Evolutionary conservation across 1,140 invertebrate genomes (phyloP), one percentile per base, ranked within the genome.

Genomic region (Hypsibius dujardini): DNA sequence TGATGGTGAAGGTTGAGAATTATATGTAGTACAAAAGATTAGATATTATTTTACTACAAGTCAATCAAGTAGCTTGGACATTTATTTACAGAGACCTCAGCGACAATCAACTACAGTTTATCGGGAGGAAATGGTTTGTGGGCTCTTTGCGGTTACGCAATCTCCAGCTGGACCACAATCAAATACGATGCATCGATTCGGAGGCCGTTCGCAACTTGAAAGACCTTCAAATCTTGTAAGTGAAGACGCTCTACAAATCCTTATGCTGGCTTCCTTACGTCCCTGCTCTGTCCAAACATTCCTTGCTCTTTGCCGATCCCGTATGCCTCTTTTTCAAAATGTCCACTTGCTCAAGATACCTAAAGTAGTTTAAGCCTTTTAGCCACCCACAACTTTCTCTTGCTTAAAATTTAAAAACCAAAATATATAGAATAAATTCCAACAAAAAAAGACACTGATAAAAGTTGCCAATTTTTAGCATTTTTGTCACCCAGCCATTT

Each of bases 121-220:
- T 97, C 74, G 88, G 89, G n/a, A 85, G 87, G 62, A 87, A 91
- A 73, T 89, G 90, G 7, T 84, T 97, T 62, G 83, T 88, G 76
- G 94, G 94, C 42, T 85, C 91, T 15, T 84, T 85, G 3, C 84
- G 86, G 1, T 78, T 94, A 69, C 87, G 87, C 78, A 90, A 89
- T 77, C 81, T 93, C 80, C 87, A 94, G 80, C 81, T 98, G 74
- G 94, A 98, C 78, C 90, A 93, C 78, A 98, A 97, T 80, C 86
- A 89, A 75, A 82, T 98, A 73, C 90, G 88, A 12, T 97, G 94
- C 78, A 85, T 96, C 75, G 92, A 95, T 75, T 90, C 93, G 76
- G 85, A 87, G 73, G 87, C 90, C 1, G 84, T 95, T 70, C 85
- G 86, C 77, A 85, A 86, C 67, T 78, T 95, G 69, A 89, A 86